Percentiles rank a stretch among this genome's conserved stretches.
Evolutionary conservation across 1,140 invertebrate species (phyloP).

Genomic region (Streblospio benedicti): DNA sequence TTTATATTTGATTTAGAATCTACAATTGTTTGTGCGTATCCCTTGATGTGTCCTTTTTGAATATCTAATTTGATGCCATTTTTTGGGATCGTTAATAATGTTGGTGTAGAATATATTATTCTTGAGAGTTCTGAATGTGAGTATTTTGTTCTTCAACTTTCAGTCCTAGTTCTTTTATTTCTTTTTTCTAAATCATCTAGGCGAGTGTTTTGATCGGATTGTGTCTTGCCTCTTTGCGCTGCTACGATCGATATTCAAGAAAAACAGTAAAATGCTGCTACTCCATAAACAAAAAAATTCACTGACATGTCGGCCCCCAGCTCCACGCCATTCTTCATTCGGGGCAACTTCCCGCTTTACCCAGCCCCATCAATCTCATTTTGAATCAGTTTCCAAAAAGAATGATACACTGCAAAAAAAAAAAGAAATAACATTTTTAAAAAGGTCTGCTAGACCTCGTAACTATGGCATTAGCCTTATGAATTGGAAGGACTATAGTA

Average conservation of each 20-base stretch:
- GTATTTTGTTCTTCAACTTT: slow-evolving; percentile 64
- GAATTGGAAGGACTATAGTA: neutral
- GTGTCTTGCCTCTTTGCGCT: slow-evolving; percentile 61
- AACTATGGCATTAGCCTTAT: neutral
- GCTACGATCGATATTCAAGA: slow-evolving; percentile 66
- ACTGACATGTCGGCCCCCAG: slow-evolving; percentile 85
- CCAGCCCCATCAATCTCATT: slow-evolving; percentile 87
- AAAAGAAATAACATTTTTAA: slow-evolving; percentile 4
- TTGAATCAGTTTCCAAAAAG: slow-evolving; percentile 84
- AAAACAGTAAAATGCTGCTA: slow-evolving; percentile 69
- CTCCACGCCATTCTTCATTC: slow-evolving; percentile 88
- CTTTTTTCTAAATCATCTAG: slow-evolving; percentile 18
- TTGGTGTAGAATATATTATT: too few relatives aligned
- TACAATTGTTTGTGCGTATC: neutral
- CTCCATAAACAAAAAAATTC: slow-evolving; percentile 79
- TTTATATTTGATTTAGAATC: neutral
- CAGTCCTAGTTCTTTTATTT: slow-evolving; percentile 57
- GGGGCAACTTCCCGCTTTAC: slow-evolving; percentile 79
- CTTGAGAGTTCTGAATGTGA: slow-evolving; percentile 59
- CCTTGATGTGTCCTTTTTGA: neutral
- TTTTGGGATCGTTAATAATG: too few relatives aligned
- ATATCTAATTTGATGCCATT: neutral
- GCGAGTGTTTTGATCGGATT: slow-evolving; percentile 44
- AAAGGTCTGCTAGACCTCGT: too few relatives aligned
- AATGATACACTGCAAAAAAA: slow-evolving; percentile 77